Evolutionary conservation across 2,113 vertebrate genomes (phyloP).

Genomic region (Artemisiospiza belli): DNA sequence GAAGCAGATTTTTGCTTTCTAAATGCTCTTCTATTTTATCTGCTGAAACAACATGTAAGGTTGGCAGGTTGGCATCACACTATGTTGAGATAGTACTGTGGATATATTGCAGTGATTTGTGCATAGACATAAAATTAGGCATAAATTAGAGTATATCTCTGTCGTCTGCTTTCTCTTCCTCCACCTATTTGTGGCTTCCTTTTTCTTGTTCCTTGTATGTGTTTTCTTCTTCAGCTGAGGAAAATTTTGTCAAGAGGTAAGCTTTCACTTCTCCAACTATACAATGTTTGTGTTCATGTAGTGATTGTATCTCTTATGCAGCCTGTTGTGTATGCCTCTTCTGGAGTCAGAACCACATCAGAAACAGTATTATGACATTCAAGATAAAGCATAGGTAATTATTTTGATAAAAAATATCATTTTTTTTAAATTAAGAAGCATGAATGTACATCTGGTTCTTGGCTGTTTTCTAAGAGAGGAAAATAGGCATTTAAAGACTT

Average conservation of each 20-base stretch:
- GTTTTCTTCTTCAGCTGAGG: not conserved
- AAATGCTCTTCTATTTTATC: not conserved
- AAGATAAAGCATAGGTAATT: not conserved
- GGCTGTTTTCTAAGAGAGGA: not conserved
- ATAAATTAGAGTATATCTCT: not conserved
- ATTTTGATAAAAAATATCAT: not conserved
- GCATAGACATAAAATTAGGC: not conserved
- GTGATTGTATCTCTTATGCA: not conserved
- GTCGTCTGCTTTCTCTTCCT: not conserved
- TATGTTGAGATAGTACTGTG: not conserved
- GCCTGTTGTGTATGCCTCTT: not conserved
- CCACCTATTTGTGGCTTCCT: not conserved
- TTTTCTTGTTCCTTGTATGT: not conserved
- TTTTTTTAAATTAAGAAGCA: not conserved
- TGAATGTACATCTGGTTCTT: not conserved
- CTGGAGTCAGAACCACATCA: not conserved
- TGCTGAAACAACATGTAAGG: not conserved
- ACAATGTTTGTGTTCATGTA: not conserved
- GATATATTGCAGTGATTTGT: not conserved
- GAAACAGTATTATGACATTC: not conserved
- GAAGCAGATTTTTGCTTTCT: not conserved
- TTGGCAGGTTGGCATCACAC: not conserved
- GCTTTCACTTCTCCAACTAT: not conserved
- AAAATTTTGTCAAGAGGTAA: not conserved
- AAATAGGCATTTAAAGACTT: not conserved